phyloP scores from a whole-genome alignment of 2,888 invertebrate species.

The Lasioglossum vierecki region DNA sequence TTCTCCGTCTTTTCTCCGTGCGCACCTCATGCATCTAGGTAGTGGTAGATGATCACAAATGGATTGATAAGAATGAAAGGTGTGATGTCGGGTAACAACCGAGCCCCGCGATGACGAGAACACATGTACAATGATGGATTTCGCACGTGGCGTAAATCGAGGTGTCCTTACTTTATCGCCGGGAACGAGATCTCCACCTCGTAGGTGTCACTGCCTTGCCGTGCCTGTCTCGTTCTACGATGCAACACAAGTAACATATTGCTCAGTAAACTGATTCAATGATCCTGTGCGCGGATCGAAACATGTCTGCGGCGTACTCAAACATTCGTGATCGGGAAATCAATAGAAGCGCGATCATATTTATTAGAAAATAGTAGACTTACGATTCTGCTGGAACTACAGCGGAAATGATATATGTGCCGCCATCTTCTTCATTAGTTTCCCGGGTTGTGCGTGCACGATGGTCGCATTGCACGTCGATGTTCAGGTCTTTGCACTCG shows the following conservation, averaged over 20 bases:
- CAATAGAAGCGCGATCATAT: neutral
- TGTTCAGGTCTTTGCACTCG: constrained; percentile 95
- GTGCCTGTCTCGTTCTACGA: constrained; percentile 92
- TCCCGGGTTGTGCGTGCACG: constrained; percentile 85
- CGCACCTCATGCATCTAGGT: constrained; percentile 43
- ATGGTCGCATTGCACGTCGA: constrained; percentile 96
- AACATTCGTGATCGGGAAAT: neutral
- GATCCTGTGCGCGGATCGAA: constrained; percentile 15
- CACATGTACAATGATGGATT: constrained; percentile 59
- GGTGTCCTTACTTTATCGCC: constrained; percentile 91
- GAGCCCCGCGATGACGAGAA: constrained; percentile 50
- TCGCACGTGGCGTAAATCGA: constrained; percentile 63
- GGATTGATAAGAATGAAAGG: constrained; percentile 54
- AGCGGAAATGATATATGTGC: constrained; percentile 92
- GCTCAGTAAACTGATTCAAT: constrained; percentile 59
- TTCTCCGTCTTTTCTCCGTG: constrained; percentile 27
- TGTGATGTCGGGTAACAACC: constrained; percentile 60
- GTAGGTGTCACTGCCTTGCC: constrained; percentile 95
- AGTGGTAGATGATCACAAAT: constrained; percentile 20
- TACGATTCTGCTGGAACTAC: constrained; percentile 94
- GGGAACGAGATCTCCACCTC: constrained; percentile 96
- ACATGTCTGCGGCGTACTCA: constrained; percentile 9
- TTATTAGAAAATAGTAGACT: constrained; percentile 84
- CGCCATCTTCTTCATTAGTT: constrained; percentile 88
- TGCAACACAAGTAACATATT: constrained; percentile 83